phyloP scores from a whole-genome alignment of 2,888 invertebrate genomes.

The Marasmarcha lunaedactyla region DNA sequence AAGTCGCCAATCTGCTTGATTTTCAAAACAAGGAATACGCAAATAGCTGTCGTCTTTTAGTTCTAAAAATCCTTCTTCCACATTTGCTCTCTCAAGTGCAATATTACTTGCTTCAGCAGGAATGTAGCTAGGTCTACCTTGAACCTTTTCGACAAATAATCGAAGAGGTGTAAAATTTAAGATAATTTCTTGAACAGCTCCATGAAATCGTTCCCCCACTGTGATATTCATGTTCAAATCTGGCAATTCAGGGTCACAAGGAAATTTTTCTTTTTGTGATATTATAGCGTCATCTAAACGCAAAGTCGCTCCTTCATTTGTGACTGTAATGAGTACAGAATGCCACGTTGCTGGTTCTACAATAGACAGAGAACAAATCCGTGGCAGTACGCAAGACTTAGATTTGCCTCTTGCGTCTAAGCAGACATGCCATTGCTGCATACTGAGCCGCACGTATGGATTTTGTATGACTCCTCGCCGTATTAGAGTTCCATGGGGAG shows the following conservation, averaged over 20 bases:
- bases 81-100: constrained; percentile 42
- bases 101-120: constrained; percentile 42
- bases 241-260: constrained; percentile 46
- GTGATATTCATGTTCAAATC: constrained; percentile 40
- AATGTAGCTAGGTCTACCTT: constrained; percentile 21
- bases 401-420: constrained; percentile 41
- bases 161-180: constrained; percentile 53
- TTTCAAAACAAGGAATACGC: constrained; percentile 42
- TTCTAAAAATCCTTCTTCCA: constrained; percentile 43
- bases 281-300: constrained; percentile 43
- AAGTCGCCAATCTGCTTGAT: constrained; percentile 42
- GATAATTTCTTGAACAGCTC: constrained; percentile 53
- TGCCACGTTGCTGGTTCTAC: constrained; percentile 55
- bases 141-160: constrained; percentile 26
- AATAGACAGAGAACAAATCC: constrained; percentile 34
- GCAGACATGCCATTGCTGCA: constrained; percentile 56
- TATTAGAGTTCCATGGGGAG: constrained; percentile 51
- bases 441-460: constrained; percentile 36
- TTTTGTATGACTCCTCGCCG: constrained; percentile 37
- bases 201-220: constrained; percentile 53
- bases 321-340: constrained; percentile 41
- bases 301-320: constrained; percentile 38
- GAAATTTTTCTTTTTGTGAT: constrained; percentile 31
- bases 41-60: constrained; percentile 42
- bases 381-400: constrained; percentile 35